These are phyloP conservation scores for Trididemnum nubilum DNA, from an alignment of 23 tunicate genomes.

Conservation along the genomic window DNA sequence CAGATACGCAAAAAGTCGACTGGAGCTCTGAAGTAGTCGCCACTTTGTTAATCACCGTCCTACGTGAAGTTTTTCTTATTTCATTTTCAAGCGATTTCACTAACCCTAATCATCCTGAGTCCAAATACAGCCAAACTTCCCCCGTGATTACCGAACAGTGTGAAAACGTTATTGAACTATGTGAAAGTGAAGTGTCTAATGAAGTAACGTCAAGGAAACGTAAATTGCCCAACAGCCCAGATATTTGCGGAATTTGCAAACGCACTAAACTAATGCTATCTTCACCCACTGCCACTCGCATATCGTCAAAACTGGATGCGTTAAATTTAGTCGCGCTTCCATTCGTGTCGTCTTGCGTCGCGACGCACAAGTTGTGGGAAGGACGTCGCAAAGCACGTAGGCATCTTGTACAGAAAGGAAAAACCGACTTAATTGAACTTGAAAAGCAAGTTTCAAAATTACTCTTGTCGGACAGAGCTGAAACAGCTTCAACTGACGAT, in stretches of 20 bases:
- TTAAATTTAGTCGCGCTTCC: constrained; percentile 30
- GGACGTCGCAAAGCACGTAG: constrained; percentile 79
- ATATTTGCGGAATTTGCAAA: constrained; percentile 33
- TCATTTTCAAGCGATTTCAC: constrained; percentile 3
- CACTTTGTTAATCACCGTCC: constrained; percentile 34
- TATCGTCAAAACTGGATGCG: not conserved
- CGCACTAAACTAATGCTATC: constrained; percentile 41
- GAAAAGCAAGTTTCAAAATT: constrained; percentile 64
- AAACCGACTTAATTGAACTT: constrained; percentile 61
- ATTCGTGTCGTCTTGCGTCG: constrained; percentile 36
- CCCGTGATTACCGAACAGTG: not conserved
- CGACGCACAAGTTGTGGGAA: constrained; percentile 67
- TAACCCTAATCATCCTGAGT: not conserved
- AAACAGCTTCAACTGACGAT: not conserved
- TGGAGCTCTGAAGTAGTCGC: not conserved
- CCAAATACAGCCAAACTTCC: not conserved
- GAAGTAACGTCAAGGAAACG: constrained; percentile 5
- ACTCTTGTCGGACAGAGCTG: constrained; percentile 50
- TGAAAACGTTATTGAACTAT: not conserved
- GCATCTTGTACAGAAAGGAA: constrained; percentile 51
- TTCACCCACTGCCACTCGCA: constrained; percentile 20
- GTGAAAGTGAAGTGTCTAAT: not conserved
- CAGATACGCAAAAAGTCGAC: not conserved
- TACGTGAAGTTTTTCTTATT: constrained; percentile 54
- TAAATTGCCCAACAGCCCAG: constrained; percentile 21